Percentiles rank a stretch among this genome's conserved stretches.
These are phyloP conservation scores for Reticulitermes lucifugus DNA, from an alignment of 2,888 invertebrate genomes.

Conservation along the genomic window DNA sequence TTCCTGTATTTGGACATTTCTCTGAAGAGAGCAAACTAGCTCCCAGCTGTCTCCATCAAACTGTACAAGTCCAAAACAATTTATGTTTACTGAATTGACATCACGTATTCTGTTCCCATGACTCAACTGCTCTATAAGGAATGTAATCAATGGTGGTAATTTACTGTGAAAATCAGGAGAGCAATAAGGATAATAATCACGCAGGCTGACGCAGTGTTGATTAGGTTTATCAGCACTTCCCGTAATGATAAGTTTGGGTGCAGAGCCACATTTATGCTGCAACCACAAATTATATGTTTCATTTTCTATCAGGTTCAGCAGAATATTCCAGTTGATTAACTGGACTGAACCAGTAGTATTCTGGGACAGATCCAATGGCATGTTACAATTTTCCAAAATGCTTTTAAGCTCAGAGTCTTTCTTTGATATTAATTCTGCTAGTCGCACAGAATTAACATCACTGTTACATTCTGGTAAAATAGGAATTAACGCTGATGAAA, in stretches of 20 bases:
- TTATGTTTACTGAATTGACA: constrained; percentile 33
- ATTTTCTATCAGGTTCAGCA: not conserved
- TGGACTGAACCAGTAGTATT: constrained; percentile 23
- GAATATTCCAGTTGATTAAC: constrained; percentile 14
- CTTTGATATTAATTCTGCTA: constrained; percentile 21
- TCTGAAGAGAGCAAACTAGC: constrained; percentile 50
- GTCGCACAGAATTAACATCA: not conserved
- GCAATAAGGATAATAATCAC: not conserved
- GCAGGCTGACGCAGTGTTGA: not conserved
- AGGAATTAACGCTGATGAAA: not conserved
- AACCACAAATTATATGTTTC: constrained; percentile 16
- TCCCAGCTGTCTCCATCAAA: constrained; percentile 52
- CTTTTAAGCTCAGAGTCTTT: constrained; percentile 1
- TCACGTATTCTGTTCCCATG: constrained; percentile 37
- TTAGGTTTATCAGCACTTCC: constrained; percentile 45
- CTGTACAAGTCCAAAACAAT: constrained; percentile 51
- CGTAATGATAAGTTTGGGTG: constrained; percentile 20
- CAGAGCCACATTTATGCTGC: not conserved
- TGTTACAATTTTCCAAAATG: not conserved
- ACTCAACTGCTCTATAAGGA: not conserved
- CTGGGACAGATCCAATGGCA: constrained; percentile 16
- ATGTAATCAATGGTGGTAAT: constrained; percentile 15
- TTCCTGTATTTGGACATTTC: constrained; percentile 59
- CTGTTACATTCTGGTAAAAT: not conserved
- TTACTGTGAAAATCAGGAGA: not conserved